Evolutionary conservation across 2,888 invertebrate species (phyloP).

Genomic region (Automeris io): DNA sequence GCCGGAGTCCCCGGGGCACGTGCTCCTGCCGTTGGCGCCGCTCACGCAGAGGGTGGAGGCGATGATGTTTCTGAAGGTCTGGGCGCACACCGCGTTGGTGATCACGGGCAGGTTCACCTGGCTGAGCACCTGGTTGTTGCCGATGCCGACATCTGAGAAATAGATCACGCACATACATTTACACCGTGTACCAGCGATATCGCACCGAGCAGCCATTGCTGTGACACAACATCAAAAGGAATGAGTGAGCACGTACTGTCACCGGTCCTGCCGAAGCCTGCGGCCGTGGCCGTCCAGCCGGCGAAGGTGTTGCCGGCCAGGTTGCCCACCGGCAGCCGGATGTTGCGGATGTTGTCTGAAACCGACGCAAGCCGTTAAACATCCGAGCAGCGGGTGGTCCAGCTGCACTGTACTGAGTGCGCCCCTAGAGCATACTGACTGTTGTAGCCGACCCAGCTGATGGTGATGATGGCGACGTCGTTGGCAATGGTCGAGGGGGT

Average conservation of each 20-base stretch:
- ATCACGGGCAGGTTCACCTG: constrained; percentile 26
- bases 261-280: constrained; percentile 43
- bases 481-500: neutral
- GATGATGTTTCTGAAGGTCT: constrained; percentile 19
- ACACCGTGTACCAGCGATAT: too few species aligned
- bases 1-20: constrained; percentile 34
- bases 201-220: too few species aligned
- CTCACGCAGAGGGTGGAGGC: constrained; percentile 24
- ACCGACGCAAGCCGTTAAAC: too few species aligned
- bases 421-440: neutral
- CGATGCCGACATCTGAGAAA: constrained; percentile 15
- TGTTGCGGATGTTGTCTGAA: constrained; percentile 33
- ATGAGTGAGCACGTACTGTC: constrained; percentile 35
- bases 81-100: constrained; percentile 23
- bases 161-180: too few species aligned
- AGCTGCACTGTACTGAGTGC: neutral
- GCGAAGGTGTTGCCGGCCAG: constrained; percentile 26
- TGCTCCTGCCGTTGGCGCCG: constrained; percentile 20
- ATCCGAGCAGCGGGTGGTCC: constrained; percentile 7
- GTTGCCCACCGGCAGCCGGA: constrained; percentile 30
- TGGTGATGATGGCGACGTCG: neutral
- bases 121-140: constrained; percentile 20
- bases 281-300: constrained; percentile 32
- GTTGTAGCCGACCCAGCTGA: constrained; percentile 1
- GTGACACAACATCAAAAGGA: too few species aligned